These are phyloP conservation scores for Zaprionus ornatus DNA, from an alignment of 1,140 invertebrate genomes.

Conservation along the genomic window DNA sequence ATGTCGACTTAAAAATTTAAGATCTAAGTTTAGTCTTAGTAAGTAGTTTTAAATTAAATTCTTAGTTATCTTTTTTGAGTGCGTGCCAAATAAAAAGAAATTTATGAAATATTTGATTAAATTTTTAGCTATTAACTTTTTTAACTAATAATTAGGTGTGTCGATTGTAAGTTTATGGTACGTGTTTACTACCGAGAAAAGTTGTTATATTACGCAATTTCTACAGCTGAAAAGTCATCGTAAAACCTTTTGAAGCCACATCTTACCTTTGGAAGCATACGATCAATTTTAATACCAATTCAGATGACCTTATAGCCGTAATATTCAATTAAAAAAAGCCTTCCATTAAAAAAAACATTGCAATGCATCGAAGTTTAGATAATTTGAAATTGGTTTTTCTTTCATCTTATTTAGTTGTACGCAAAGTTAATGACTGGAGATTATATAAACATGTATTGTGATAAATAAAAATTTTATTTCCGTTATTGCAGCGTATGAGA, in stretches of 20 bases:
- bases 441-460: constrained; percentile 64
- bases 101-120: constrained; percentile 63
- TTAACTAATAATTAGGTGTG: constrained; percentile 36
- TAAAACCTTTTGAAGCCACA: constrained; percentile 7
- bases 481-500: constrained; percentile 64
- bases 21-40: constrained; percentile 57
- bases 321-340: constrained; percentile 41
- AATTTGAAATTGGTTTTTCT: constrained; percentile 59
- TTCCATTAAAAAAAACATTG: constrained; percentile 43
- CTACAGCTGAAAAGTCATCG: constrained; percentile 37
- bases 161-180: constrained; percentile 33
- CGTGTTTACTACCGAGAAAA: constrained; percentile 52
- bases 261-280: constrained; percentile 34
- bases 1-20: constrained; percentile 46
- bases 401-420: constrained; percentile 49
- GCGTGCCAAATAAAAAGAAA: constrained; percentile 78
- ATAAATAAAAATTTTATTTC: constrained; percentile 56
- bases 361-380: constrained; percentile 68
- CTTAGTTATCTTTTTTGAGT: constrained; percentile 52
- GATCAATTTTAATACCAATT: constrained; percentile 24
- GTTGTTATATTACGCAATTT: constrained; percentile 6
- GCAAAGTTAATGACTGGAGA: constrained; percentile 83
- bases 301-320: constrained; percentile 50
- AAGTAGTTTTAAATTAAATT: constrained; percentile 41
- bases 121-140: constrained; percentile 45